A percentile compares a stretch with the other conserved stretches of the same genome.
These are phyloP conservation scores for Dendronephthya gigantea DNA, from an alignment of 64 coral and sea anemone species.

Conservation along the genomic window DNA sequence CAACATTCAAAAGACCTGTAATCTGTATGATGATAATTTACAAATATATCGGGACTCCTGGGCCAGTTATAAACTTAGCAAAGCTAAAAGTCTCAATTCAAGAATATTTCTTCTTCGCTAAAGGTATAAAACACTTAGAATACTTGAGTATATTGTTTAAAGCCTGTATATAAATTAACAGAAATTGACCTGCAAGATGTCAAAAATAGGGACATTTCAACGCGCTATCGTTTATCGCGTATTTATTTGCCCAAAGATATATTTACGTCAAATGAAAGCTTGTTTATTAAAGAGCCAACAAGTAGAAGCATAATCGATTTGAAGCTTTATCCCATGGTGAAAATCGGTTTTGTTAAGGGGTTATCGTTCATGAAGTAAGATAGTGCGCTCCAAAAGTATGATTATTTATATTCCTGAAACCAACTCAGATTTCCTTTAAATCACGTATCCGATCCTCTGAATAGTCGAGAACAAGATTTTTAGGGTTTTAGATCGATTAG, in stretches of 20 bases:
- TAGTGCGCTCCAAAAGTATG: not conserved
- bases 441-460: not conserved
- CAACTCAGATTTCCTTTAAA: not conserved
- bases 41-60: too few relatives aligned
- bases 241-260: conserved; percentile 44
- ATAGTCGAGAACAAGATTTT: too few relatives aligned
- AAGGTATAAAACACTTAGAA: too few relatives aligned
- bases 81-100: too few relatives aligned
- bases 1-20: too few relatives aligned
- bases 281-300: conserved; percentile 15
- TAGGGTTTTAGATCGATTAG: too few relatives aligned
- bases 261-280: conserved; percentile 35
- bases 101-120: too few relatives aligned
- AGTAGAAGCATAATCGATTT: conserved; percentile 25
- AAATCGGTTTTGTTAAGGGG: conserved; percentile 37
- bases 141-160: not conserved
- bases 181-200: not conserved
- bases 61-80: too few relatives aligned
- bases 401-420: not conserved
- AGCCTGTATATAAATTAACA: not conserved
- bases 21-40: too few relatives aligned
- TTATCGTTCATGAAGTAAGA: conserved; percentile 20
- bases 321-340: conserved; percentile 48
- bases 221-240: conserved; percentile 17
- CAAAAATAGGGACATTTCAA: conserved; percentile 31